These are phyloP conservation scores for Pangasius sanitwongsei DNA, from an alignment of 2,797 vertebrate species.

Conservation along the genomic window DNA sequence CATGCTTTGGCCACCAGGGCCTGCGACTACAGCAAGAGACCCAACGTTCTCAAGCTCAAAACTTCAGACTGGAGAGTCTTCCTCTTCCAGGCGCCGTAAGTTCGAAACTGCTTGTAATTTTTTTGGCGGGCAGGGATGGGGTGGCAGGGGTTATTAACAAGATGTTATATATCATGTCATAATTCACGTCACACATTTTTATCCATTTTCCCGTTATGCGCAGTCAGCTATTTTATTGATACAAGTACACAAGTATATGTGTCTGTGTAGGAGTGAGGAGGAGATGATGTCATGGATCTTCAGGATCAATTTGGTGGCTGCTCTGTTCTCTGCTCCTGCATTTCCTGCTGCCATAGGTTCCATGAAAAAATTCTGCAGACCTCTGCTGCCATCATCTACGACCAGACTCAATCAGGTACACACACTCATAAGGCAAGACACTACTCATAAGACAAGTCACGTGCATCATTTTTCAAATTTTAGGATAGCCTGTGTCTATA, in stretches of 20 bases:
- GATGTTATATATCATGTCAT: not conserved
- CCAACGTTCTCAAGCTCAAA: slow-evolving; percentile 93
- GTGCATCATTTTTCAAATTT: not conserved
- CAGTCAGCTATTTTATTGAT: no score
- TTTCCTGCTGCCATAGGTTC: slow-evolving; percentile 97
- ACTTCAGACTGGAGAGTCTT: slow-evolving; percentile 98
- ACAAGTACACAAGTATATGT: not conserved
- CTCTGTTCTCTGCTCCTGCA: slow-evolving; percentile 93
- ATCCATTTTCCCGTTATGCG: not conserved
- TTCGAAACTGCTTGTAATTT: not conserved
- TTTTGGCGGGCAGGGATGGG: no score
- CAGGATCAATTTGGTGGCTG: slow-evolving; percentile 92
- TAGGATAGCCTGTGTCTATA: not conserved
- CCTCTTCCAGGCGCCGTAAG: slow-evolving; percentile 94
- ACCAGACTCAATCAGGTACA: slow-evolving; percentile 91
- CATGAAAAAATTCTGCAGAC: slow-evolving; percentile 96
- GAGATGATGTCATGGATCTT: slow-evolving; percentile 98
- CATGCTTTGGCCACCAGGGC: slow-evolving; percentile 92
- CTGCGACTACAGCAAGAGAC: slow-evolving; percentile 94
- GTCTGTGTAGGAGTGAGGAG: slow-evolving; percentile 85
- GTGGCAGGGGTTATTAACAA: not conserved
- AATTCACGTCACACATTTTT: not conserved
- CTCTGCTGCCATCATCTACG: slow-evolving; percentile 88
- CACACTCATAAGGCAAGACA: not conserved
- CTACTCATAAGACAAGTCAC: no score